Base-by-base conservation (phyloP, 2,888 invertebrate species). In the Eledone cirrhosa region DNA sequence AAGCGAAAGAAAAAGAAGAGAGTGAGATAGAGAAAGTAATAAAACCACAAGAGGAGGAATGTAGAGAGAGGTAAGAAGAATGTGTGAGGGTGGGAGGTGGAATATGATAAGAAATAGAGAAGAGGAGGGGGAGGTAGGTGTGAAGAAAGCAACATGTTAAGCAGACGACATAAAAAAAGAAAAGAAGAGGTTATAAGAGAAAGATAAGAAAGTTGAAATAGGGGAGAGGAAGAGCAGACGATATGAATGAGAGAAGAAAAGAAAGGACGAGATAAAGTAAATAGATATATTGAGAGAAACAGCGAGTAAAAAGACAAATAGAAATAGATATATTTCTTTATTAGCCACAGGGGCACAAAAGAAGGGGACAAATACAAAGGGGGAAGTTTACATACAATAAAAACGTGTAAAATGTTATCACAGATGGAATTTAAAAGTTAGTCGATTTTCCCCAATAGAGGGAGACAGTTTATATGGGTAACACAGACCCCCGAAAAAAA, bases 41-140 rank as follows among this genome's bases (percentile, higher is more conserved):
- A 59, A 59, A 14, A 24, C 1, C 14, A 53, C 14, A 53, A 19
- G 19, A 19, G 19, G 53, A 16, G 19, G 53, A n/a, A 24, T 13
- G n/a, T n/a, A 24, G 59, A 13, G 59, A 79, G 69, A 65, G 79
- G 47, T 41, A 65, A 29, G 65, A 63, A 47, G 65, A 77, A 53
- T 14, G 63, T 33, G 31, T 31, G 48, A 76, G 77, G 22, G 79
- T 41, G 77, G 24, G 77, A 79, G 69, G 53, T 29, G 59, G 75
- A 79, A 31, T 31, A 76, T n/a, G 67, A 47, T 27, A 65, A 33
- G 24, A 5, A 22, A 16, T 8, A 59, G 16, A 59, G 59, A n/a
- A 59, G 72, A 48, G 72, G 31, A 78, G 78, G 72, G 27, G 72
- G 13, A 31, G 48, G 53, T 31, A 53, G 24, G 16, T n/a, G 59